phyloP scores from a whole-genome alignment of 2,113 vertebrate species.

The Axis porcinus region DNA sequence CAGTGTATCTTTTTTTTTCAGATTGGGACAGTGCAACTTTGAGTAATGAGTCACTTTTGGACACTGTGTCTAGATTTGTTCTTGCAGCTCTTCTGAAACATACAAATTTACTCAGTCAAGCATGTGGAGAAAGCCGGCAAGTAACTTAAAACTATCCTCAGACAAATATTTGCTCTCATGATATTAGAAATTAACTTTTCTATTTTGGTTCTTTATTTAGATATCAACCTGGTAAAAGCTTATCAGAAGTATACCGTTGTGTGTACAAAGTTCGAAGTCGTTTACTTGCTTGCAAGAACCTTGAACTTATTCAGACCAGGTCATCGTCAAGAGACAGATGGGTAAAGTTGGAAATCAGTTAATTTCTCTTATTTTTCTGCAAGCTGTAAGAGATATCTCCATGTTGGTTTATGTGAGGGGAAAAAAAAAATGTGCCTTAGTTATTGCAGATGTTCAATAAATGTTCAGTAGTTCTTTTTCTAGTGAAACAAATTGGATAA shows the following conservation, averaged over 20 bases:
- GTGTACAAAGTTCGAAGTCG: constrained; percentile 97
- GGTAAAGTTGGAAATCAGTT: constrained; percentile 81
- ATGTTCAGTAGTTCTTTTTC: background rate
- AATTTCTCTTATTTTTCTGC: constrained; percentile 40
- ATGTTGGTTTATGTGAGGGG: background rate
- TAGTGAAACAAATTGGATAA: background rate
- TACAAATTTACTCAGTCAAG: constrained; percentile 90
- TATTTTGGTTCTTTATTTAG: constrained; percentile 74
- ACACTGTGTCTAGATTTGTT: constrained; percentile 95
- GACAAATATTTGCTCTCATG: constrained; percentile 60
- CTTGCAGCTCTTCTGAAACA: constrained; percentile 96
- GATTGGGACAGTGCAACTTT: constrained; percentile 97
- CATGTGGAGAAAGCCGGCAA: constrained; percentile 94
- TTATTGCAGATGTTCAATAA: constrained; percentile 1
- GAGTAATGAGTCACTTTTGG: constrained; percentile 92
- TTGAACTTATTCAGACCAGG: constrained; percentile 93
- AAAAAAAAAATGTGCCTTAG: background rate
- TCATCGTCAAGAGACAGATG: constrained; percentile 94
- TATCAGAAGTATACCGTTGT: constrained; percentile 94
- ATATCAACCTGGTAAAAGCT: constrained; percentile 94
- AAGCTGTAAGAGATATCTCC: background rate
- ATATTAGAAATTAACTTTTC: constrained; percentile 57
- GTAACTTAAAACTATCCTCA: constrained; percentile 63
- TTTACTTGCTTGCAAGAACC: constrained; percentile 95
- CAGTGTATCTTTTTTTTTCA: constrained; percentile 78